A percentile compares a stretch with the other conserved stretches of the same genome.
phyloP scores from a whole-genome alignment of 1,140 invertebrate genomes.

The Spodoptera litura region DNA sequence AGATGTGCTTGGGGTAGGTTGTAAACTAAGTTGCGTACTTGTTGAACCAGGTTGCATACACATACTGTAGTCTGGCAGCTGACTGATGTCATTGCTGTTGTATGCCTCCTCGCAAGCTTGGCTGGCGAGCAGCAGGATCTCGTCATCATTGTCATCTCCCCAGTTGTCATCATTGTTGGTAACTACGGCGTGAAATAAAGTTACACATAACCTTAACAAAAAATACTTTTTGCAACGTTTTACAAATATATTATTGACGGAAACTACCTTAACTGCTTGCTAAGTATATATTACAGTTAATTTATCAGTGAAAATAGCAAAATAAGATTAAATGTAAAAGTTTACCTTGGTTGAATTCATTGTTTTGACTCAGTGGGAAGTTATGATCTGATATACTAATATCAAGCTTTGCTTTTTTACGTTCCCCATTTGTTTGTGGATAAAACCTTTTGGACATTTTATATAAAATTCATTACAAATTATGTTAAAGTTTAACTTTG shows the following conservation, averaged over 20 bases:
- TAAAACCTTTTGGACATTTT: constrained; percentile 77
- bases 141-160: constrained; percentile 81
- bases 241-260: no score
- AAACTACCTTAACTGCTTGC: no score
- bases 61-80: constrained; percentile 71
- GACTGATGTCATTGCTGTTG: constrained; percentile 59
- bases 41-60: constrained; percentile 75
- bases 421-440: constrained; percentile 69
- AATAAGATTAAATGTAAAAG: not conserved
- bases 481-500: constrained; percentile 30
- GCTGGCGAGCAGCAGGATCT: constrained; percentile 79
- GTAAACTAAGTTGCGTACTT: constrained; percentile 65
- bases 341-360: constrained; percentile 65
- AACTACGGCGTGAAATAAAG: constrained; percentile 53
- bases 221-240: not conserved
- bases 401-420: constrained; percentile 77
- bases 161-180: constrained; percentile 65
- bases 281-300: not conserved
- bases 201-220: constrained; percentile 29
- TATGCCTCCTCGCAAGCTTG: constrained; percentile 80
- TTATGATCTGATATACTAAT: constrained; percentile 76
- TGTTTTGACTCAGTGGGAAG: constrained; percentile 78
- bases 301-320: not conserved
- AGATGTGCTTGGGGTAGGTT: constrained; percentile 63
- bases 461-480: constrained; percentile 20